Base-by-base conservation (phyloP, 2,888 invertebrate species). In the Drepana falcataria region DNA sequence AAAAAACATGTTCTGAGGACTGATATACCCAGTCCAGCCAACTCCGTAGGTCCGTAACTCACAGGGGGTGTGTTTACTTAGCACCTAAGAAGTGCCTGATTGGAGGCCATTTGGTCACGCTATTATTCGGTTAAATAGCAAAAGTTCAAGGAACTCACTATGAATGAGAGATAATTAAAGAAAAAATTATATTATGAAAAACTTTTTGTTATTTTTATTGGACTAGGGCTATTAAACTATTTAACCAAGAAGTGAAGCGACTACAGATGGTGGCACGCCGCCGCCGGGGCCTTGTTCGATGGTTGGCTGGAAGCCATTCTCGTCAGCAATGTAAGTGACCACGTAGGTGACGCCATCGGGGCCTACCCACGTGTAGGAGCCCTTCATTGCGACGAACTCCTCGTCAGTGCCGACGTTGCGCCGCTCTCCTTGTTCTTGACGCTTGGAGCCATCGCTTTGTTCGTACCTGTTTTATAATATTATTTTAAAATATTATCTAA, bases 261-360 rank as follows among this genome's bases (percentile, higher is more conserved):
- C 71, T 4, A 86, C 80, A 0, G 68, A 81, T 0, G 79, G 57
- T 2, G 85, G 82, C 2, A 86, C 61, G 0, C 59, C 71, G 5
- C 85, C 83, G 0, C 78, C 79, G 0, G 80, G 76, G 0, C 79
- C 79, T 57, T 85, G 81, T 48, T 83, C 80, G 33, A 85, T 80
- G 33, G 73, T 78, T 2, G 92, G 92, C 60, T 91, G 89, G 85
- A 84, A 93, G 4, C 93, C 93, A 64, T 92, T 92, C 65, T 93
- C 92, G 61, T 93, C 93, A 35, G 93, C 93, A 4, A 86, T 73
- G 78, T 92, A 93, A 51, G 73, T 87, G 35, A 92, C 78, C 33
- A 80, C 85, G 73, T 92, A 92, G 2, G 76, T 81, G 48, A 88
- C 81, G 6, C 91, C 91, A 57, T 92, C 91, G 44, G 91, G 90